Base-by-base conservation (phyloP, 2,113 vertebrate genomes). In the Recurvirostra avosetta region DNA sequence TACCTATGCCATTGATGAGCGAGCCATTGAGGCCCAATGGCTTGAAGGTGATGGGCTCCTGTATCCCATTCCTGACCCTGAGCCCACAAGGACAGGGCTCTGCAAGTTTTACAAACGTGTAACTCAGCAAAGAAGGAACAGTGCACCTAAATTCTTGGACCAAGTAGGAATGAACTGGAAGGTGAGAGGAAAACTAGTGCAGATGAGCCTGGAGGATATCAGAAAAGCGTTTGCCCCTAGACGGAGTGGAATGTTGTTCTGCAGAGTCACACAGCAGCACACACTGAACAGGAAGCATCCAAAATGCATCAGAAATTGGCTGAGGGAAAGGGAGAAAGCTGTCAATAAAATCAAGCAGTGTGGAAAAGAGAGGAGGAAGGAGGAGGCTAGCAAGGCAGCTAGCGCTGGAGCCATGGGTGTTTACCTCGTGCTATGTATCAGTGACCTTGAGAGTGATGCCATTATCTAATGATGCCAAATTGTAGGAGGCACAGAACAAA, bases 401-500 rank as follows among this genome's bases (percentile, higher is more conserved):
- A 29, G 53, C 1, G 1, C 23, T 72, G 50, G 26, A 94, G 72
- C 86, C 71, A 80, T 0, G 59, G n/a, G 32, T 91, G 59, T 89
- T 95, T 91, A 79, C 90, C 80, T 93, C 15, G 3, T 11, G 32
- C 43, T 77, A 52, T 41, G 12, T 86, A 92, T 70, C 77, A 87
- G 18, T 92, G 97, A 97, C 95, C 94, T 97, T 97, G 96, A 93
- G 80, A 86, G 61, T 32, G 82, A 70, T 84, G 78, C 94, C 90
- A 82, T 94, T 95, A 95, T 94, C 95, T 96, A 94, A 97, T 26
- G 65, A 74, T 92, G 90, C 93, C 97, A 84, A 94, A 96, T 71
- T 97, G 91, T 95, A 95, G 73, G 95, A 97, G 96, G 92, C 84
- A 92, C 56, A 82, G 80, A 95, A 92, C 92, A 95, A 95, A 97